Conservation (phyloP, 2,797 vertebrate genomes). For the Telmatherina bonti region DNA sequence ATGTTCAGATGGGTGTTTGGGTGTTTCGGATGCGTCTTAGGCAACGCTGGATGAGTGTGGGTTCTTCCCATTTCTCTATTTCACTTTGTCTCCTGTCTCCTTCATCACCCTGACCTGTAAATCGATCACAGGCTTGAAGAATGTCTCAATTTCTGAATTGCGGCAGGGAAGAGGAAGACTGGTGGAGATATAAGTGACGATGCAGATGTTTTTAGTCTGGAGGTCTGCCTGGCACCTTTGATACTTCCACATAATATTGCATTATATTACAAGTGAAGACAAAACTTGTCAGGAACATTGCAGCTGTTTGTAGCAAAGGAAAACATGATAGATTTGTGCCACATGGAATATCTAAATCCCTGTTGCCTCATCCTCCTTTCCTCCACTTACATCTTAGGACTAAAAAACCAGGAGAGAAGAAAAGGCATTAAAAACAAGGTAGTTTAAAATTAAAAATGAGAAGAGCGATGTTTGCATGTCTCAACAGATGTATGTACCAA, state of each 20-base stretch:
- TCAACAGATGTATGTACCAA: slow-evolving; percentile 32
- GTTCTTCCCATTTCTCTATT: slow-evolving; percentile 7
- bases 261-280: background rate
- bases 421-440: background rate
- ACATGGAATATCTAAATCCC: background rate
- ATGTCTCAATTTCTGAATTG: slow-evolving; percentile 15
- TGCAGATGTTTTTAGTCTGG: background rate
- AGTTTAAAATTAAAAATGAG: background rate
- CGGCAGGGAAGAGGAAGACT: background rate
- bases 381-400: background rate
- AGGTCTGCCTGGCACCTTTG: background rate
- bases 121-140: slow-evolving; percentile 8
- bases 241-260: background rate
- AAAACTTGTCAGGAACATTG: background rate
- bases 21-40: slow-evolving; percentile 6
- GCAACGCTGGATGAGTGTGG: slow-evolving; percentile 5
- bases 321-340: background rate
- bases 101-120: slow-evolving; percentile 8
- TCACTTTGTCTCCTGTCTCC: background rate
- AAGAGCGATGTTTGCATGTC: slow-evolving; percentile 22
- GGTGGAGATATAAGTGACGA: background rate
- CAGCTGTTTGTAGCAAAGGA: background rate
- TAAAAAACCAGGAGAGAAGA: background rate
- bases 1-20: background rate
- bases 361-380: background rate